Evolutionary conservation across 2,113 vertebrate species (phyloP).

Genomic region (Pomatostomus ruficeps): DNA sequence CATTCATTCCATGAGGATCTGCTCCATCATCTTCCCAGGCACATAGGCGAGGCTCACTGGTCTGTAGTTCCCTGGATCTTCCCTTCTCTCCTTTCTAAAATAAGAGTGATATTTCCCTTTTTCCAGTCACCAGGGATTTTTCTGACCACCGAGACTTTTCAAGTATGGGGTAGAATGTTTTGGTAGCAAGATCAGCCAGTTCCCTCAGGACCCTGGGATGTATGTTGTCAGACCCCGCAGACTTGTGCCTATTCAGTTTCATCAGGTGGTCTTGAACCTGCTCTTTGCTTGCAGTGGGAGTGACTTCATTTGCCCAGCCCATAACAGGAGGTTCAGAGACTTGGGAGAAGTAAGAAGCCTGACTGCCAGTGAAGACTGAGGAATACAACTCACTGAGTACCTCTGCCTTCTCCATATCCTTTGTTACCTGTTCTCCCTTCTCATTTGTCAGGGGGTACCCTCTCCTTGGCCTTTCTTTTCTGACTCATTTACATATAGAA

Average conservation of each 20-base stretch:
- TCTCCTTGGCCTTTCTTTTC: background rate
- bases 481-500: background rate
- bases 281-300: background rate
- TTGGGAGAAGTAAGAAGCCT: background rate
- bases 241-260: background rate
- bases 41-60: background rate
- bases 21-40: background rate
- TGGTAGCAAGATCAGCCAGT: background rate
- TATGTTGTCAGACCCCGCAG: background rate
- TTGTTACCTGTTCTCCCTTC: background rate
- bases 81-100: too few species aligned
- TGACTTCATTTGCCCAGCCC: background rate
- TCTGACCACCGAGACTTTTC: background rate
- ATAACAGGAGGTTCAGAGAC: background rate
- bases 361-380: background rate
- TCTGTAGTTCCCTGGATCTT: background rate
- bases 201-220: background rate
- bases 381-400: background rate
- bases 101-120: background rate
- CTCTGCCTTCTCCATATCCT: background rate
- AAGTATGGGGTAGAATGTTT: background rate
- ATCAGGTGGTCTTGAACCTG: background rate
- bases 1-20: background rate
- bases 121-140: background rate
- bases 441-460: background rate